A percentile compares a stretch with the other conserved stretches of the same genome.
Conservation (phyloP, 2,888 invertebrate species). For the Lypha dubia region DNA sequence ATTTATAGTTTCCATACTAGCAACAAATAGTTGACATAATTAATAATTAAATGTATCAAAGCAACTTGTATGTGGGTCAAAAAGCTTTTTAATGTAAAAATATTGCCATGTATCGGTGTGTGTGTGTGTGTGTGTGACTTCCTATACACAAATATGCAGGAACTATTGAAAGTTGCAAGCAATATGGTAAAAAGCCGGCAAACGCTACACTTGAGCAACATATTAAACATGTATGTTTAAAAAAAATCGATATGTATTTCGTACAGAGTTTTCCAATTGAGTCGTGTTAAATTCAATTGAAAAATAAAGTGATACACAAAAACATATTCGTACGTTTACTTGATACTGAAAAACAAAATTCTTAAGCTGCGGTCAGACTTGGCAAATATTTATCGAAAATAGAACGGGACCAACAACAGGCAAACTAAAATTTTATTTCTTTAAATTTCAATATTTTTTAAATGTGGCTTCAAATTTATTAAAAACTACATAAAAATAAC, state of each 20-base stretch:
- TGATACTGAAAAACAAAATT: too few relatives aligned
- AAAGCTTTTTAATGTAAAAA: constrained; percentile 47
- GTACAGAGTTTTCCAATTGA: not conserved
- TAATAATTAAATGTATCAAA: not conserved
- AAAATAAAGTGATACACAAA: too few relatives aligned
- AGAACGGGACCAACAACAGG: too few relatives aligned
- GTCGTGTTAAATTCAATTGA: too few relatives aligned
- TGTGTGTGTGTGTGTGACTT: constrained; percentile 14
- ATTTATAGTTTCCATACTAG: not conserved
- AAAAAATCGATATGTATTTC: not conserved
- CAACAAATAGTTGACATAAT: constrained; percentile 17
- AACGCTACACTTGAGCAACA: not conserved
- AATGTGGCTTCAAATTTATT: too few relatives aligned
- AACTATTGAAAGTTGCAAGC: constrained; percentile 31
- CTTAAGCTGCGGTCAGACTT: too few relatives aligned
- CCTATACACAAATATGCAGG: constrained; percentile 26
- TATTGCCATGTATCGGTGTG: not conserved
- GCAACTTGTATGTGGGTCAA: constrained; percentile 43
- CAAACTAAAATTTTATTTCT: too few relatives aligned
- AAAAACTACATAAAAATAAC: too few relatives aligned
- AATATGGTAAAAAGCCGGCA: constrained; percentile 42
- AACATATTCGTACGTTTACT: too few relatives aligned
- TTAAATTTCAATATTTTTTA: too few relatives aligned
- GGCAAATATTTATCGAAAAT: too few relatives aligned
- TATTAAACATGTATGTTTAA: constrained; percentile 6